These are phyloP conservation scores for Netelia melanura DNA, from an alignment of 2,888 invertebrate genomes.

Conservation along the genomic window DNA sequence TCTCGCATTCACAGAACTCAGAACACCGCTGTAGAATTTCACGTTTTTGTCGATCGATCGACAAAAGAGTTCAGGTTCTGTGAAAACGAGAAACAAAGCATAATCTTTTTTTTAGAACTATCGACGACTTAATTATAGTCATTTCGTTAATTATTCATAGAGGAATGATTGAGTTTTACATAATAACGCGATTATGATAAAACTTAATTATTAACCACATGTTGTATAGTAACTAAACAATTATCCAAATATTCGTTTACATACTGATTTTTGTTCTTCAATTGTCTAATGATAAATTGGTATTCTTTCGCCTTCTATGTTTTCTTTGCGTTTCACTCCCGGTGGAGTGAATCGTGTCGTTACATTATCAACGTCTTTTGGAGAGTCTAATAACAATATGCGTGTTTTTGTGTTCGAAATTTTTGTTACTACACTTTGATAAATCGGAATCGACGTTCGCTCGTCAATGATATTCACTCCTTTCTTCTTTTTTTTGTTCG, in stretches of 20 bases:
- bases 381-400: background rate
- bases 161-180: constrained; percentile 73
- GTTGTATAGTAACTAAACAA: constrained; percentile 80
- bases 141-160: constrained; percentile 75
- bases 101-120: constrained; percentile 76
- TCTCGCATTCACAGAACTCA: constrained; percentile 75
- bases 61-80: constrained; percentile 70
- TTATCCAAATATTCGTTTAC: constrained; percentile 77
- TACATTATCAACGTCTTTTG: no score
- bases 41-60: constrained; percentile 29
- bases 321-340: constrained; percentile 35
- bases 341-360: background rate
- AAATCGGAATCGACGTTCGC: constrained; percentile 30
- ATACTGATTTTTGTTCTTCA: constrained; percentile 55
- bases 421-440: constrained; percentile 56
- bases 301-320: constrained; percentile 57
- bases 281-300: constrained; percentile 66
- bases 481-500: constrained; percentile 17
- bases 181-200: constrained; percentile 61
- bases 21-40: constrained; percentile 55
- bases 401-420: constrained; percentile 48
- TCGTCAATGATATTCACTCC: constrained; percentile 12
- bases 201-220: constrained; percentile 66
- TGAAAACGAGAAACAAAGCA: constrained; percentile 79
- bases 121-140: constrained; percentile 79